Base-by-base conservation (phyloP, 1,140 invertebrate genomes). In the Pseudoatta argentina region DNA sequence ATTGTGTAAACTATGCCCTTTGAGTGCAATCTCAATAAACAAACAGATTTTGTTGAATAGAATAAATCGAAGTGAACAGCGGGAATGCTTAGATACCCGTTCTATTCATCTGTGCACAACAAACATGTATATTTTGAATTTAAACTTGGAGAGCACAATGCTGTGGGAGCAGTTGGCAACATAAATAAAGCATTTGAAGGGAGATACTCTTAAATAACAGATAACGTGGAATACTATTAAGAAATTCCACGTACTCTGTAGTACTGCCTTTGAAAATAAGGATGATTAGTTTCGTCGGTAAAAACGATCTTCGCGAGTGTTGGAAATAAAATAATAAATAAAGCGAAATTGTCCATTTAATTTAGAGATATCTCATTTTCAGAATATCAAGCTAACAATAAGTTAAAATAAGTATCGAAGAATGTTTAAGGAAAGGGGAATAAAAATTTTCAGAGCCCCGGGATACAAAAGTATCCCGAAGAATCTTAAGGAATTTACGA, bases 121-220 rank as follows among this genome's bases (percentile, higher is more conserved):
- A 24, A 64, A 81, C 48, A 57, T 57, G 53, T 44, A 44, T 59
- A 81, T 81, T 81, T 57, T 24, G 51, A 71, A 57, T 59, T 27
- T 27, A 81, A 81, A 71, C 53, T 57, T 39, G 21, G 8, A 8
- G 10, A 24, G 16, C 8, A 57, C 34, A 57, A 71, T 27, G 21
- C 30, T 57, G 48, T 24, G 64, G 30, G 39, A 57, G 55, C 67
- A 59, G 53, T 44, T 51, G 39, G 24, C 55, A 73, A 73, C 39
- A 82, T 59, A 73, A 82, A 82, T 72, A 82, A 82, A 82, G 67
- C 79, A 48, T 48, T 59, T 7, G 55, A 3, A 10, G 21, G 18
- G 24, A 34, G 8, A 61, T 63, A 34, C 51, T 44, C 27, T 72
- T 82, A 82, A 82, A 82, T 44, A 82, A 82, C 39, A 48, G 8